A percentile compares a stretch with the other conserved stretches of the same genome.
phyloP scores from a whole-genome alignment of 2,797 vertebrate genomes.

The Lycodopsis pacificus region DNA sequence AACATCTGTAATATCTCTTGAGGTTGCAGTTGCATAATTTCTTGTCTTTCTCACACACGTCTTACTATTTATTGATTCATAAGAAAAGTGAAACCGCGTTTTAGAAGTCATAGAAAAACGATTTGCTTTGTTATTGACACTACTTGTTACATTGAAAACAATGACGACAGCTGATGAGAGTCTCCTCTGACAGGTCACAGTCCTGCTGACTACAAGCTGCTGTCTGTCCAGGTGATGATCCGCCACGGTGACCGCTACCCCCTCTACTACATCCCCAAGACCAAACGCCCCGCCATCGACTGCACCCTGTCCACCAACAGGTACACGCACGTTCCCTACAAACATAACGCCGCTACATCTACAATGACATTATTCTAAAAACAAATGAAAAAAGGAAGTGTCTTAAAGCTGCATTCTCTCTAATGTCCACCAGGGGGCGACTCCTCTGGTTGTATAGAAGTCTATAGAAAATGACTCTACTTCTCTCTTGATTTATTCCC shows the following conservation, averaged over 20 bases:
- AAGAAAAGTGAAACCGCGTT: background rate
- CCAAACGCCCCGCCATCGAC: conserved; percentile 92
- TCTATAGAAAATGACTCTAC: too few species aligned
- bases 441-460: too few species aligned
- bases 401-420: too few species aligned
- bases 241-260: conserved; percentile 97
- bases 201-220: conserved; percentile 92
- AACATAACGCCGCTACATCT: background rate
- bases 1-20: background rate
- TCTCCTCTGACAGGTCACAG: conserved; percentile 88
- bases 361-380: background rate
- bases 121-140: too few species aligned
- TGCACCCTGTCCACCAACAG: conserved; percentile 89
- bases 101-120: background rate
- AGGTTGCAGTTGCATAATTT: background rate
- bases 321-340: conserved; percentile 67
- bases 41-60: background rate
- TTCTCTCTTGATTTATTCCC: too few species aligned
- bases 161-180: background rate
- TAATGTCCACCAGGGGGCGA: too few species aligned
- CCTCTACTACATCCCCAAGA: conserved; percentile 95
- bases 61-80: too few species aligned
- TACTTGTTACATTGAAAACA: background rate
- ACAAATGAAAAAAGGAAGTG: too few species aligned
- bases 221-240: conserved; percentile 96